Percentiles rank a stretch among this genome's conserved stretches.
phyloP scores from a whole-genome alignment of 2,797 vertebrate genomes.

The Periparus ater region DNA sequence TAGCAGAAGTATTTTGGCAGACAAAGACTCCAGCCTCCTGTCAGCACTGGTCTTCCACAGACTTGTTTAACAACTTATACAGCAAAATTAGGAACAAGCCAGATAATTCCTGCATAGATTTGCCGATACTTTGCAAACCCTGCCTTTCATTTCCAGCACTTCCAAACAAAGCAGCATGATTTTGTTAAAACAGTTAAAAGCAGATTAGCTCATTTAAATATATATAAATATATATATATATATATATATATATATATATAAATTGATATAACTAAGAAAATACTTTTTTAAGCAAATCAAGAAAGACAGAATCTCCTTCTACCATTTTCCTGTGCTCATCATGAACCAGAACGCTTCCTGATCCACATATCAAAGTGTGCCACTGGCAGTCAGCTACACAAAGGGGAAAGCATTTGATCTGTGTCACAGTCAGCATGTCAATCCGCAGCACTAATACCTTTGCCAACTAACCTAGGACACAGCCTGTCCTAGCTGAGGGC shows the following conservation, averaged over 20 bases:
- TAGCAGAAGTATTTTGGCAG: not conserved
- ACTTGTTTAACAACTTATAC: not conserved
- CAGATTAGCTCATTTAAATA: not conserved
- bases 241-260: not conserved
- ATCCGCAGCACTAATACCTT: not conserved
- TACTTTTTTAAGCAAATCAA: not conserved
- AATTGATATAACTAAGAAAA: not conserved
- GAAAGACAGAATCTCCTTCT: not conserved
- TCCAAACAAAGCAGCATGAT: not conserved
- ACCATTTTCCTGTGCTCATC: not conserved
- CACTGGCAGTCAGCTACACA: not conserved
- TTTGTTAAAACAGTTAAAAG: not conserved
- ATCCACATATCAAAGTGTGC: not conserved
- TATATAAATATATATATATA: no score
- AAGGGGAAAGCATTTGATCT: not conserved
- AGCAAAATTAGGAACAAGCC: not conserved
- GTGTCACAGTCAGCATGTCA: not conserved
- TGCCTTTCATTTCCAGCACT: not conserved
- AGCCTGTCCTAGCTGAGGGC: not conserved
- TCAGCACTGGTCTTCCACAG: not conserved
- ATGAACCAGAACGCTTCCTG: not conserved
- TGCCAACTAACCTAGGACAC: not conserved
- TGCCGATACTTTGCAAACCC: not conserved
- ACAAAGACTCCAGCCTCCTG: not conserved
- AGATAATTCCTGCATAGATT: not conserved